Evolutionary conservation across 2,888 invertebrate genomes (phyloP).

Genomic region (Tanytarsus gracilentus): DNA sequence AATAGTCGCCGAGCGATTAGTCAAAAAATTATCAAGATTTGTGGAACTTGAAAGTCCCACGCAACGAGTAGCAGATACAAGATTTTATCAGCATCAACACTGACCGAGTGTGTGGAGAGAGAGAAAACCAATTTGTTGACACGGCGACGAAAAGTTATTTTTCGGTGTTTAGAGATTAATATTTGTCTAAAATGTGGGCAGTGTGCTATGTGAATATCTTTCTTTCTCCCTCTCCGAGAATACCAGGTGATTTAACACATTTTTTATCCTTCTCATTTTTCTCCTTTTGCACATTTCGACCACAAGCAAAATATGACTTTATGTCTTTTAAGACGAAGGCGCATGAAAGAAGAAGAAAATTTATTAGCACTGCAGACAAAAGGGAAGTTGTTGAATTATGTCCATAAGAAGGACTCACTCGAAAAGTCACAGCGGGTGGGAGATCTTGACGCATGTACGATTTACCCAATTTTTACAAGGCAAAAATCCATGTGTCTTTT

Average conservation of each 20-base stretch:
- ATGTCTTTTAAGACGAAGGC: background rate
- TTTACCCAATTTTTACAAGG: background rate
- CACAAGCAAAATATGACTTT: conserved; percentile 1
- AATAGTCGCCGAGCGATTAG: background rate
- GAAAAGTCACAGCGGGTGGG: background rate
- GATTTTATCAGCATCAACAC: too few species aligned
- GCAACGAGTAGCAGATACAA: too few species aligned
- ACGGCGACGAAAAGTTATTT: too few species aligned
- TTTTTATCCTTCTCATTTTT: background rate
- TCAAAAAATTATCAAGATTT: too few species aligned
- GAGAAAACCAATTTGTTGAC: background rate
- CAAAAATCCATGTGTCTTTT: conserved; percentile 10
- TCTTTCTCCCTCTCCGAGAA: too few species aligned
- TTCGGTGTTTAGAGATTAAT: too few species aligned
- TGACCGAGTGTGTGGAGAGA: too few species aligned
- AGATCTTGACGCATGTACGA: background rate
- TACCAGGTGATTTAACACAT: conserved; percentile 14
- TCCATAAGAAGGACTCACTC: background rate
- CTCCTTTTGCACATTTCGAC: background rate
- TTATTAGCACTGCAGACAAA: conserved; percentile 5
- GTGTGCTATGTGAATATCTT: too few species aligned
- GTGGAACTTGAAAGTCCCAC: too few species aligned
- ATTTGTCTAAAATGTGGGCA: too few species aligned
- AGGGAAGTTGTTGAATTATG: conserved; percentile 9
- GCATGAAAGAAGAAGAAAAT: background rate